These are phyloP conservation scores for Caenorhabditis briggsae DNA, from an alignment of 1,140 invertebrate species.

Conservation along the genomic window DNA sequence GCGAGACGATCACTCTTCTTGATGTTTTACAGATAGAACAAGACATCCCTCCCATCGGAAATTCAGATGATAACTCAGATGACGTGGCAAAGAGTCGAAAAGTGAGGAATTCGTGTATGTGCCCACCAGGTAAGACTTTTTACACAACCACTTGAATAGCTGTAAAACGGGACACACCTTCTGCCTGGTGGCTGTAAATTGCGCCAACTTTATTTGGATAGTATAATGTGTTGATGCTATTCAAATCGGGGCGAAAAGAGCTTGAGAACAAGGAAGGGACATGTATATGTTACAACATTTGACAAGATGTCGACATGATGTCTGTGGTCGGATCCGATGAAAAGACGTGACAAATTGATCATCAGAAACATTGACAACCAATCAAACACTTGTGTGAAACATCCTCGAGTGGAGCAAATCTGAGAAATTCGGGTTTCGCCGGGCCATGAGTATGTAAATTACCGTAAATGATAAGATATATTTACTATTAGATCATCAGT, in stretches of 20 bases:
- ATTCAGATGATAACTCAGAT: background rate
- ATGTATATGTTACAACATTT: slow-evolving; percentile 52
- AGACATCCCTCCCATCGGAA: background rate
- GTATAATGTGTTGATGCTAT: slow-evolving; percentile 9
- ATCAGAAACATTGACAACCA: slow-evolving; percentile 31
- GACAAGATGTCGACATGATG: slow-evolving; percentile 40
- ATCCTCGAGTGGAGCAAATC: slow-evolving; percentile 1
- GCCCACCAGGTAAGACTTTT: slow-evolving; percentile 33
- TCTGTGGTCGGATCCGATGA: slow-evolving; percentile 40
- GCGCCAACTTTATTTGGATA: slow-evolving; percentile 31
- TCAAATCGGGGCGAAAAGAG: background rate
- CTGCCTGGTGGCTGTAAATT: slow-evolving; percentile 12
- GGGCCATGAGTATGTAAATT: no score
- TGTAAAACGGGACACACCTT: slow-evolving; percentile 32
- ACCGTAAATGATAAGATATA: no score
- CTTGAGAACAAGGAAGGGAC: slow-evolving; percentile 10
- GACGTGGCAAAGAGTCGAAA: slow-evolving; percentile 26
- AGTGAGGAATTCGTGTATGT: slow-evolving; percentile 51
- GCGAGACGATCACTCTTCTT: slow-evolving; percentile 2
- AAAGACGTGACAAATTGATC: slow-evolving; percentile 47
- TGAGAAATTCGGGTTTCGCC: background rate
- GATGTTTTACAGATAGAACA: slow-evolving; percentile 21
- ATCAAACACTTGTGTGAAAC: background rate
- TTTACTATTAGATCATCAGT: no score
- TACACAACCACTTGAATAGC: slow-evolving; percentile 48